Conservation (phyloP, 2,113 vertebrate genomes). For the Aptenodytes forsteri region DNA sequence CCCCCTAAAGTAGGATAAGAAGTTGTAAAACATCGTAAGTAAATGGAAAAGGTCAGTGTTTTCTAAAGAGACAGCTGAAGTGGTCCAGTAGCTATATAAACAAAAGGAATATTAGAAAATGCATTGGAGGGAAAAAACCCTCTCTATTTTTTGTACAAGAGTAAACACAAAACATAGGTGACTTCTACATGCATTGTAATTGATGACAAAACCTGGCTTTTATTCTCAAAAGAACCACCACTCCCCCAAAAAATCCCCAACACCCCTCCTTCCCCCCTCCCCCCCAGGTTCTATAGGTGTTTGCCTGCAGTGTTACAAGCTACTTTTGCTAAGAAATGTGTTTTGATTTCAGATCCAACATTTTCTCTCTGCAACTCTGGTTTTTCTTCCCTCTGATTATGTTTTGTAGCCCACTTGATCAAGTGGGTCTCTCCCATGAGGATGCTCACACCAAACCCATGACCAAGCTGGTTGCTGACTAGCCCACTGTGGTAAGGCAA, state of each 20-base stretch:
- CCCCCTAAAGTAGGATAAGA: background rate
- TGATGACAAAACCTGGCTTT: background rate
- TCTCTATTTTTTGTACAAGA: background rate
- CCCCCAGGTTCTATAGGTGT: background rate
- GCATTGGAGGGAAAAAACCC: fast-evolving
- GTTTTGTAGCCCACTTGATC: background rate
- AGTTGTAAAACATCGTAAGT: background rate
- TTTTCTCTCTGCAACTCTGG: background rate
- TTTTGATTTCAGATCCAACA: background rate
- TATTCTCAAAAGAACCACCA: background rate
- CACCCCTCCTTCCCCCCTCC: no score
- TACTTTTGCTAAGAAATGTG: background rate
- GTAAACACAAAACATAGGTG: background rate
- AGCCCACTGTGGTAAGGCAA: fast-evolving
- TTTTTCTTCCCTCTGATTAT: background rate
- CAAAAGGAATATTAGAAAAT: background rate
- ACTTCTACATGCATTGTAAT: background rate
- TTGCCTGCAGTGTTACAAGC: background rate
- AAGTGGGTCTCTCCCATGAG: background rate
- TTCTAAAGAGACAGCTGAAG: background rate
- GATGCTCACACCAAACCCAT: background rate
- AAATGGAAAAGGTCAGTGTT: background rate
- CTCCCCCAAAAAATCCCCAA: background rate
- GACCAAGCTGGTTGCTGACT: fast-evolving
- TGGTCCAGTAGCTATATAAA: background rate